These are phyloP conservation scores for Formicarius rufipectus DNA, from an alignment of 2,113 vertebrate genomes.

Conservation along the genomic window DNA sequence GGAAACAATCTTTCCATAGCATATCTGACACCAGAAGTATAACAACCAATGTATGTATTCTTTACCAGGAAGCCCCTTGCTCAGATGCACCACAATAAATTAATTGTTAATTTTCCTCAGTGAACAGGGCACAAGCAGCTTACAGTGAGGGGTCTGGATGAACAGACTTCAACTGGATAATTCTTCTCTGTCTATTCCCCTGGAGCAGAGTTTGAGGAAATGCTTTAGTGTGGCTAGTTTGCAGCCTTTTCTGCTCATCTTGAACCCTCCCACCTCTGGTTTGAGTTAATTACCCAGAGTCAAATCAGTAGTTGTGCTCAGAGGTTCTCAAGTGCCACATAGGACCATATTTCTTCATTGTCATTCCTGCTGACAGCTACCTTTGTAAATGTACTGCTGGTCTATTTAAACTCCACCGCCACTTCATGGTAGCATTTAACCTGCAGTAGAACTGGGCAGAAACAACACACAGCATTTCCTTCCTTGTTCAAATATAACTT, in stretches of 20 bases:
- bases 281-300: background rate
- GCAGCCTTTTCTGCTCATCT: background rate
- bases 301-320: background rate
- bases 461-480: background rate
- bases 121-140: background rate
- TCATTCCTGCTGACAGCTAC: background rate
- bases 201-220: background rate
- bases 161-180: background rate
- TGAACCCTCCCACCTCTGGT: background rate
- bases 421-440: background rate
- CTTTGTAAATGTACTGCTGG: no score
- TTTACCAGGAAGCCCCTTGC: background rate
- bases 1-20: background rate
- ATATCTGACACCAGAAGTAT: no score
- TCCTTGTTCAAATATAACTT: background rate
- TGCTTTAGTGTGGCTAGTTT: background rate
- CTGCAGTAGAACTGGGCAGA: background rate
- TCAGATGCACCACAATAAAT: background rate
- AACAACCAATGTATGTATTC: accelerated
- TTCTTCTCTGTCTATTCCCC: background rate
- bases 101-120: background rate
- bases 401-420: background rate
- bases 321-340: background rate
- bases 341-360: background rate
- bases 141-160: background rate